phyloP scores from a whole-genome alignment of 2,888 invertebrate species.

The Drosophila robusta region DNA sequence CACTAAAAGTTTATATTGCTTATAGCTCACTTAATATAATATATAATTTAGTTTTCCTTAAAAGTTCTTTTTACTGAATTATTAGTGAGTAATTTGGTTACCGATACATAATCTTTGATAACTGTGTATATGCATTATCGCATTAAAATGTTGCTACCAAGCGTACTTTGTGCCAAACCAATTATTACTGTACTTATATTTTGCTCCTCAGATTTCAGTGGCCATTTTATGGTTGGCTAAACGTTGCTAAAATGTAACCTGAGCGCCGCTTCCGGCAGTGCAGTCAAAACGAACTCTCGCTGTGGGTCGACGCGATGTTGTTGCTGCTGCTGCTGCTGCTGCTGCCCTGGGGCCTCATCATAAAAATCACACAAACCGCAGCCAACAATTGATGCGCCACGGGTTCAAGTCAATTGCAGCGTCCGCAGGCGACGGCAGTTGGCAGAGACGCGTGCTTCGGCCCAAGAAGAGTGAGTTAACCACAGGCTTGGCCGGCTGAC shows the following conservation, averaged over 20 bases:
- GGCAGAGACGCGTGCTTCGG: conserved; percentile 38
- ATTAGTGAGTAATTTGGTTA: no score
- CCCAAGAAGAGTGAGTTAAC: conserved; percentile 49
- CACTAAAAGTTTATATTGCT: no score
- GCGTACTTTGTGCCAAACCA: neutral
- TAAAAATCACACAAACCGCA: conserved; percentile 73
- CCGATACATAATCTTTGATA: no score
- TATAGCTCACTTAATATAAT: no score
- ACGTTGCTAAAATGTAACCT: conserved; percentile 68
- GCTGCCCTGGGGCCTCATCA: conserved; percentile 63
- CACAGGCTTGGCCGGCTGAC: conserved; percentile 35
- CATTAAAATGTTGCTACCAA: neutral
- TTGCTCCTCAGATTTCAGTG: conserved; percentile 37
- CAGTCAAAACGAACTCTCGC: conserved; percentile 60
- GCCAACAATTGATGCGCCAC: conserved; percentile 70
- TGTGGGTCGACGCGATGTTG: conserved; percentile 6
- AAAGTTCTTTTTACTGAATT: no score
- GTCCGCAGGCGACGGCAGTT: conserved; percentile 36
- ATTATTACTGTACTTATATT: conserved; percentile 21
- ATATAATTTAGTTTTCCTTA: no score
- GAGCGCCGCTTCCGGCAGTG: conserved; percentile 69
- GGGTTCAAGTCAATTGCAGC: conserved; percentile 74
- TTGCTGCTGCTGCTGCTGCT: conserved; percentile 11
- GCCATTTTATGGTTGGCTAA: conserved; percentile 67
- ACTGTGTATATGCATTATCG: no score